These are phyloP conservation scores for Fregata magnificens DNA, from an alignment of 2,113 vertebrate genomes.

Conservation along the genomic window DNA sequence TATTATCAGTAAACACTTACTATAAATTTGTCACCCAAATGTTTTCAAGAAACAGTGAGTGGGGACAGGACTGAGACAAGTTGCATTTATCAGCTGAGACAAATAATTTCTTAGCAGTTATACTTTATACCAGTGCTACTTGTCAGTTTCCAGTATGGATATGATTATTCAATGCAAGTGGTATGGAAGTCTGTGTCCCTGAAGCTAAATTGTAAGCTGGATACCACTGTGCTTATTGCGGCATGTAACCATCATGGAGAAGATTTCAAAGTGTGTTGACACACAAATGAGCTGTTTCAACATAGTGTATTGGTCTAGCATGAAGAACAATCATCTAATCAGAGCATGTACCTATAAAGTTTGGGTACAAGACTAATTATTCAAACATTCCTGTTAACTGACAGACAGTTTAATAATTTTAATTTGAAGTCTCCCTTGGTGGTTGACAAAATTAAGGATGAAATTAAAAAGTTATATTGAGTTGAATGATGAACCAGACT, in stretches of 20 bases:
- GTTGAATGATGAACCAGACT: conserved; percentile 55
- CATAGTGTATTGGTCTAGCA: neutral
- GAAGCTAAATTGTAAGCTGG: neutral
- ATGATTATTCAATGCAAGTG: neutral
- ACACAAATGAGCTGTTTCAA: neutral
- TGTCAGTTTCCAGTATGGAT: neutral
- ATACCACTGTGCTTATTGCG: neutral
- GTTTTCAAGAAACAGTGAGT: neutral
- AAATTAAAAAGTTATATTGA: conserved; percentile 68
- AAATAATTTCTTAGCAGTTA: neutral
- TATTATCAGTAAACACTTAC: neutral
- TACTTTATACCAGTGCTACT: neutral
- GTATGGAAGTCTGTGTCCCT: neutral
- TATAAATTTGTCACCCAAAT: neutral
- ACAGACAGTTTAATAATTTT: conserved; percentile 59
- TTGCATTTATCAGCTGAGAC: neutral
- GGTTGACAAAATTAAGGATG: conserved; percentile 55
- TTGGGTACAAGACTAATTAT: conserved; percentile 12
- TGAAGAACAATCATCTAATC: neutral
- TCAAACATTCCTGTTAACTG: conserved; percentile 45
- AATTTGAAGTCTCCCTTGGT: conserved; percentile 48
- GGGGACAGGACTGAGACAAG: neutral
- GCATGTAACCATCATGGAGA: neutral
- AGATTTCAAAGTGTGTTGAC: neutral
- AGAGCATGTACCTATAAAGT: neutral